A percentile compares a stretch with the other conserved stretches of the same genome.
phyloP scores from a whole-genome alignment of 2,797 vertebrate species.

The Periparus ater region DNA sequence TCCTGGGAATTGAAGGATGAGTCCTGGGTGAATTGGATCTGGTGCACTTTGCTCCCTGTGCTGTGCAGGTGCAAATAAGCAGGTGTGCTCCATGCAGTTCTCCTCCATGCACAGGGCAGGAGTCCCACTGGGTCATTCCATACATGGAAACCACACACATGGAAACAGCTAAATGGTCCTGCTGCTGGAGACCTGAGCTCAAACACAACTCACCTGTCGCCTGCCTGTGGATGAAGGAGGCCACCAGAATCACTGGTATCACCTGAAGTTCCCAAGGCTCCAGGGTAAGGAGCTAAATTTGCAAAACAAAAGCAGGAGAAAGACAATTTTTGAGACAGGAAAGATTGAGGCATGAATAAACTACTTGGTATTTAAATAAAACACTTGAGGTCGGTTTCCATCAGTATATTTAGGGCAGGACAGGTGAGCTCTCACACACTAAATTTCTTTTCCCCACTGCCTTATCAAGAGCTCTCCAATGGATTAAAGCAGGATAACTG shows the following conservation, averaged over 20 bases:
- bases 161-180: neutral
- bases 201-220: neutral
- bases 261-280: neutral
- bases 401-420: neutral
- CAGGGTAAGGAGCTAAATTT: neutral
- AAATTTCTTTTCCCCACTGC: neutral
- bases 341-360: neutral
- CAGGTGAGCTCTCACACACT: neutral
- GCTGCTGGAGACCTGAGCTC: neutral
- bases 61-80: neutral
- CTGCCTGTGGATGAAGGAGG: neutral
- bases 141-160: rapidly evolving
- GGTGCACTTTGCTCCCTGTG: neutral
- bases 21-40: neutral
- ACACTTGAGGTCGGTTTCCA: neutral
- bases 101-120: rapidly evolving
- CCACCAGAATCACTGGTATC: neutral
- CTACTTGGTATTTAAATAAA: neutral
- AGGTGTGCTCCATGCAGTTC: neutral
- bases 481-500: neutral
- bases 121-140: rapidly evolving
- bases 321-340: neutral
- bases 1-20: neutral
- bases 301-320: neutral
- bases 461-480: neutral